Evolutionary conservation across 1,140 invertebrate genomes (phyloP), one percentile per base, ranked within the genome.

Genomic region (Trypoxylus dichotomus): DNA sequence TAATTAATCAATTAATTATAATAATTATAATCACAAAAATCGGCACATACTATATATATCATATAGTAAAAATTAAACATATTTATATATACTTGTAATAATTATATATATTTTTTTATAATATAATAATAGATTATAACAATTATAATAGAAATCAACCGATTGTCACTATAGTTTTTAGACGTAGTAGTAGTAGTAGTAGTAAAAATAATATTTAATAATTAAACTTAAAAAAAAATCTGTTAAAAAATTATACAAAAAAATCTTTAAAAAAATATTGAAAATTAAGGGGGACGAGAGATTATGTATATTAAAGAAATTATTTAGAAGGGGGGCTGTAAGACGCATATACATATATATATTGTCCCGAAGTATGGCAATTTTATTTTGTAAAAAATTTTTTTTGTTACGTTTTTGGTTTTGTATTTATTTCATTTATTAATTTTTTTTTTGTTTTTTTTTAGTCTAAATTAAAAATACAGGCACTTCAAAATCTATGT

Each of bases 11-110:
- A 68, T 63, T 63, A 63, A 63, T 68, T 27, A 68, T 76, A 76
- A 41, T 76, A 76, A 76, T 68, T 68, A 76, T 76, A 76, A 76
- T 76, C 76, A 76, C 76, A 76, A 76, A 58, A 76, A 71, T 71
- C 60, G 75, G 75, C 75, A 47, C 32, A 47, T 74, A 68, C 60
- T 68, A 68, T 68, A 68, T 68, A 21, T 68, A 54, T 68, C 7
- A 68, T 68, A 68, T 68, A 68, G 60, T 68, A 68, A 68, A 25
- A 68, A 68, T 68, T 68, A 68, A 68, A 68, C 60, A 68, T 68
- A 68, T 68, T 25, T 68, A 29, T 68, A 27, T 54, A 54, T 54
- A 68, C 10, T 68, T 19, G 47, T 54, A 54, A 54, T 68, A 68
- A 24, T 68, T 68, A 24, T 24, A 68, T 68, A 68, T 68, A 68